phyloP scores from a whole-genome alignment of 2,113 vertebrate genomes.

The Garra rufa region DNA sequence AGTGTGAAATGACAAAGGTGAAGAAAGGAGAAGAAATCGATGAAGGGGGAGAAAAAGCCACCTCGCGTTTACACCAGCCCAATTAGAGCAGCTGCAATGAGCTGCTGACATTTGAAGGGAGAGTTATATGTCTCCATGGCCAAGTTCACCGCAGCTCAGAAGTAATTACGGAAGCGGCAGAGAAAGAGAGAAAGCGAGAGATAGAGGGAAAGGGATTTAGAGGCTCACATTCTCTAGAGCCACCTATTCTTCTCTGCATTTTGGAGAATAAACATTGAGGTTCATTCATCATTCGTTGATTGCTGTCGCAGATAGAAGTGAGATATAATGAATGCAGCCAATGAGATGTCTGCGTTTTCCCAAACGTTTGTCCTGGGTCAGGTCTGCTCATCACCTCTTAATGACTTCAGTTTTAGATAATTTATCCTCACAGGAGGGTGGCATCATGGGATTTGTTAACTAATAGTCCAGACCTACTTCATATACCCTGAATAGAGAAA shows the following conservation, averaged over 20 bases:
- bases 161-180: conserved; percentile 51
- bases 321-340: conserved; percentile 22
- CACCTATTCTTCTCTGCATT: background rate
- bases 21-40: conserved; percentile 48
- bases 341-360: background rate
- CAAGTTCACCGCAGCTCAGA: conserved; percentile 50
- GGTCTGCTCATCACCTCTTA: conserved; percentile 20
- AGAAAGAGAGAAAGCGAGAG: conserved; percentile 1
- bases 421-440: conserved; percentile 1
- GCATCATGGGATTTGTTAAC: conserved; percentile 27
- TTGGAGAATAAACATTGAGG: conserved; percentile 13
- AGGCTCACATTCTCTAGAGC: background rate
- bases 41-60: conserved; percentile 30
- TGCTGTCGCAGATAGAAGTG: background rate
- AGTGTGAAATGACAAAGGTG: conserved; percentile 48
- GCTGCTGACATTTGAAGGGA: conserved; percentile 57
- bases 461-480: conserved; percentile 25
- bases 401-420: conserved; percentile 28
- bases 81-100: conserved; percentile 57
- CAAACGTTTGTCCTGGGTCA: background rate
- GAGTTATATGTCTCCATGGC: conserved; percentile 54
- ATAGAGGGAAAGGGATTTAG: conserved; percentile 34
- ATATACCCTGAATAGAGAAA: background rate
- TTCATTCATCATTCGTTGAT: conserved; percentile 42
- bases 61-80: conserved; percentile 50